Evolutionary conservation across 1,140 invertebrate species (phyloP), one percentile per base, ranked within the genome.

Genomic region (Papilio dardanus): DNA sequence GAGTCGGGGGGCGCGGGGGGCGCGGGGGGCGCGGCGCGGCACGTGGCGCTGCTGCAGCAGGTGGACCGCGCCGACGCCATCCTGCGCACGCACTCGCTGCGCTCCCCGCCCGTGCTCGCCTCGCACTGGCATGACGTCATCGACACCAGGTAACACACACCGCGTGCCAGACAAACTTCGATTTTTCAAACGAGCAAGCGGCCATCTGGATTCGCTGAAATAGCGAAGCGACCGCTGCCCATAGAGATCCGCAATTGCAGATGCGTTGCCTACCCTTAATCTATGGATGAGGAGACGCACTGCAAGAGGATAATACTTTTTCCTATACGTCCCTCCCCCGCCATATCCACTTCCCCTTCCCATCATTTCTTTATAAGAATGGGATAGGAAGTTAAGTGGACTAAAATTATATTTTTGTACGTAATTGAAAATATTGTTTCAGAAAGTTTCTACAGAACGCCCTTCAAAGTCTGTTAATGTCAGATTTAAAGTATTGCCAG

Each of bases 401-500:
- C n/a, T n/a, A n/a, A n/a, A n/a, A n/a, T n/a, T n/a, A n/a, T n/a
- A n/a, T n/a, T n/a, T 4, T 35, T 35, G 33, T 1, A 28, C 74
- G 40, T 14, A 46, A 76, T 77, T 21, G 31, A 66, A 82, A 73
- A 50, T 82, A 76, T 83, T 75, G 66, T 93, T 92, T 40, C 84
- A 94, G 92, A 80, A 83, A 83, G 78, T 90, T 89, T 75, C 90
- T 99, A 71, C 96, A 97, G 92, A 94, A 96, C 74, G 95, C 96
- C 35, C 96, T 98, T 65, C 94, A 96, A 83, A 96, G 95, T 74
- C 92, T 99, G 3, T 93, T 99, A 1, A 92, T 96, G 78, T 95
- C 96, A 19, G 97, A 99, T 91, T 95, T 98, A 12, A 98, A 97
- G 87, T 97, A 98, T 86, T 98, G 97, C 82, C 96, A 98, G 85